A percentile compares a stretch with the other conserved stretches of the same genome.
phyloP scores from a whole-genome alignment of 2,888 invertebrate species.

The Tipula lateralis region DNA sequence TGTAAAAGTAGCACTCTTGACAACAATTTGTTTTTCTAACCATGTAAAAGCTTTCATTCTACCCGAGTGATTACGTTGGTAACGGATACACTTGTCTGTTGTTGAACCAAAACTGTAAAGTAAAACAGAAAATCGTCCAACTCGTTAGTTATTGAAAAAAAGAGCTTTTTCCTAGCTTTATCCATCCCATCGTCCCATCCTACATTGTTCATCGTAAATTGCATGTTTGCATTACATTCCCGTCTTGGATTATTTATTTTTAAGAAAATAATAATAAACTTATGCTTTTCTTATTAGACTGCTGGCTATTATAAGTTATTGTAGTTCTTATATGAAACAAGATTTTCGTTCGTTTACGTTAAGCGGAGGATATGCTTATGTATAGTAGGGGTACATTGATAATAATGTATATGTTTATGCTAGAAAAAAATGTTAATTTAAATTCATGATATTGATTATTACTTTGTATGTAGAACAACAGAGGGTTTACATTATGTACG shows the following conservation, averaged over 20 bases:
- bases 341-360: not conserved
- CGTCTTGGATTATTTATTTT: not conserved
- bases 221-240: not conserved
- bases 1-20: no score
- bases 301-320: not conserved
- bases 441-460: conserved; percentile 7
- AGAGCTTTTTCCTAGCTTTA: not conserved
- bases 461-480: not conserved
- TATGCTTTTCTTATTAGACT: not conserved
- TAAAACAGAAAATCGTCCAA: not conserved
- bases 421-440: not conserved
- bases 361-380: not conserved
- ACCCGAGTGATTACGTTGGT: no score
- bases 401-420: not conserved
- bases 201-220: not conserved
- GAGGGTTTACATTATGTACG: not conserved
- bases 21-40: no score
- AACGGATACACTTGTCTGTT: not conserved
- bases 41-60: no score
- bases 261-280: not conserved
- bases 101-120: not conserved
- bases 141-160: not conserved
- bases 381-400: not conserved
- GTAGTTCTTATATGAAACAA: not conserved
- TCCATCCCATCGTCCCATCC: not conserved